Evolutionary conservation across 1,140 invertebrate genomes (phyloP).

Genomic region (Bathynomus jamesi): DNA sequence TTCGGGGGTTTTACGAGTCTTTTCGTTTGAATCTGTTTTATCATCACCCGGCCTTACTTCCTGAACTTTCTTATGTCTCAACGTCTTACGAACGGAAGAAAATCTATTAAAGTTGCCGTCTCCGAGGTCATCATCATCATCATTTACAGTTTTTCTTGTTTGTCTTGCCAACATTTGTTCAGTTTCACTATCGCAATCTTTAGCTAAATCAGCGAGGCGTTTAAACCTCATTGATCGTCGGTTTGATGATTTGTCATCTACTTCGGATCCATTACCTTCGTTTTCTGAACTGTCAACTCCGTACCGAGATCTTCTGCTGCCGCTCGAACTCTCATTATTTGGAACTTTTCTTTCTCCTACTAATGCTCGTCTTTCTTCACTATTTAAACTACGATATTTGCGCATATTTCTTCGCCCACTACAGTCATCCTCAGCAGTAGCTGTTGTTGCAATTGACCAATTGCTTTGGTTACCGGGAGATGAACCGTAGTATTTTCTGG

Average conservation of each 20-base stretch:
- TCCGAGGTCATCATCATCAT: constrained; percentile 43
- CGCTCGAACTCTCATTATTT: constrained; percentile 7
- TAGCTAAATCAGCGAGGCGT: constrained; percentile 34
- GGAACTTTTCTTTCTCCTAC: too few species aligned
- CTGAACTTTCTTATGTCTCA: constrained; percentile 64
- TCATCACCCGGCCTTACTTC: too few species aligned
- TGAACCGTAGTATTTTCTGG: constrained; percentile 56
- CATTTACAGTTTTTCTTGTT: constrained; percentile 3
- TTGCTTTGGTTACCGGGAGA: background rate
- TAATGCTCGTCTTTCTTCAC: constrained; percentile 25
- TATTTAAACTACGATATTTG: constrained; percentile 23
- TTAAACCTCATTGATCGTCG: constrained; percentile 26
- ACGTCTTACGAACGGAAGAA: constrained; percentile 66
- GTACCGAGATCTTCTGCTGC: constrained; percentile 10
- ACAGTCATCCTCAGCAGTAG: constrained; percentile 14
- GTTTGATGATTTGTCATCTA: constrained; percentile 9
- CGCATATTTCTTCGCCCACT: constrained; percentile 14
- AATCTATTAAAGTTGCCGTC: constrained; percentile 74
- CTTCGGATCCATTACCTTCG: constrained; percentile 23
- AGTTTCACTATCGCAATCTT: constrained; percentile 35
- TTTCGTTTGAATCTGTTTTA: too few species aligned
- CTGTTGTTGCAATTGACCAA: constrained; percentile 3
- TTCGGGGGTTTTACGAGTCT: too few species aligned
- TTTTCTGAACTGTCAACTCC: constrained; percentile 24
- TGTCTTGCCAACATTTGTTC: constrained; percentile 32